Evolutionary conservation across 2,113 vertebrate species (phyloP), one percentile per base, ranked within the genome.

Genomic region (Corydoras maculifer): DNA sequence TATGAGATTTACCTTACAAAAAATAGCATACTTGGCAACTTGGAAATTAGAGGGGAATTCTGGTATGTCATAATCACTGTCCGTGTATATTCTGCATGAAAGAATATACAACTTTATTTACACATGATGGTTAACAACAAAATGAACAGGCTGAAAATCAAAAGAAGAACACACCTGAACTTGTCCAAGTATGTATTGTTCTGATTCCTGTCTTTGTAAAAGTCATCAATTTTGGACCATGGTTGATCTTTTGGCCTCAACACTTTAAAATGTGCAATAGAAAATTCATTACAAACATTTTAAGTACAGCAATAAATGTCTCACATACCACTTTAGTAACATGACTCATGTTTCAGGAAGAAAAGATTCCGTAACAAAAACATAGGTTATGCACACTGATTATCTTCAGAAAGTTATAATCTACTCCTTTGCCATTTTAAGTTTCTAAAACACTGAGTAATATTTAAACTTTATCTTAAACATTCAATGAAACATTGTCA

Each of bases 21-120:
- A 89, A 77, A 88, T 8, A 0, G 82, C 81, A 72, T 93, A 95
- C 77, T 94, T 93, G 75, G 90, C 93, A 82, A 92, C 90, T 82
- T 93, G 88, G 76, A 92, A 93, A 69, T 87, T 49, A 51, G 87
- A 72, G 12, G 87, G 84, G 78, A 85, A 90, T 63, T 71, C 31
- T 57, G 84, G 82, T 70, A 82, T 72, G 70, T 85, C 80, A 7
- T 32, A 14, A 71, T 84, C 78, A 2, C 71, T 79, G 48, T 88
- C 81, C 11, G 43, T 68, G 58, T 79, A 82, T 72, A 86, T 75
- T 63, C 92, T 94, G 81, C 74, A 77, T 77, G 76, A 25, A 73
- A 74, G 11, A 58, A 83, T 15, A 15, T 9, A 31, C 58, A 65
- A 62, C 6, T 53, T 60, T 12, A 62, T 3, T 60, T 55, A 35